Evolutionary conservation across 2,113 vertebrate species (phyloP).

Genomic region (Pangasianodon hypophthalmus): DNA sequence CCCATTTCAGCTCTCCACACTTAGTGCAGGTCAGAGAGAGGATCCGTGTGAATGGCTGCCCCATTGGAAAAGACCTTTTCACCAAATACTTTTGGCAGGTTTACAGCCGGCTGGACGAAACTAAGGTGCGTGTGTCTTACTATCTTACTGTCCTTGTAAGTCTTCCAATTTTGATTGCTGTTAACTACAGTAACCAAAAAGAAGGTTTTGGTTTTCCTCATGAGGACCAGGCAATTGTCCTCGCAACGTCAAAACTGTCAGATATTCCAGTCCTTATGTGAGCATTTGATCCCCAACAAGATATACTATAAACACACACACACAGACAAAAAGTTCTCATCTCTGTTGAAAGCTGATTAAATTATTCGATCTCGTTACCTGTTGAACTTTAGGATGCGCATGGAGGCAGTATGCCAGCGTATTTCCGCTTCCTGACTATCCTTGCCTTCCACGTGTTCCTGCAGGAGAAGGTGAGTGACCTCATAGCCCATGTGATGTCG

Average conservation of each 20-base stretch:
- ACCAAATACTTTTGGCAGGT: constrained; percentile 94
- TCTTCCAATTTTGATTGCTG: not conserved
- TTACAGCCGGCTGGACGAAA: constrained; percentile 84
- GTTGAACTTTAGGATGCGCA: constrained; percentile 69
- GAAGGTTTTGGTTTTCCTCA: not conserved
- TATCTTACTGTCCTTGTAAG: not conserved
- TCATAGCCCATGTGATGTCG: not conserved
- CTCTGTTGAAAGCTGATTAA: not conserved
- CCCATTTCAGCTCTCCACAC: constrained; percentile 86
- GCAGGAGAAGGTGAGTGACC: constrained; percentile 84
- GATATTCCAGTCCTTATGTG: not conserved
- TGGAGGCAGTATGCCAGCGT: constrained; percentile 80
- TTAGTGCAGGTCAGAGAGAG: constrained; percentile 93
- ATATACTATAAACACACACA: not conserved
- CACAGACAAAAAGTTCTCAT: not conserved
- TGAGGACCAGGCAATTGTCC: not conserved
- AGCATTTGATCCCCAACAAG: not conserved
- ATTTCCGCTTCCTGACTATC: constrained; percentile 97
- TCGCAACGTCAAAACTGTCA: not conserved
- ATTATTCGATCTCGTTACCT: not conserved
- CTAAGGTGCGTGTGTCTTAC: constrained; percentile 75
- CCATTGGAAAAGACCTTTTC: constrained; percentile 89
- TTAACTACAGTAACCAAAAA: not conserved
- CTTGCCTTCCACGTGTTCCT: constrained; percentile 94
- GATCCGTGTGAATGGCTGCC: constrained; percentile 90